phyloP scores from a whole-genome alignment of 2,888 invertebrate genomes.

The Timandra comae region DNA sequence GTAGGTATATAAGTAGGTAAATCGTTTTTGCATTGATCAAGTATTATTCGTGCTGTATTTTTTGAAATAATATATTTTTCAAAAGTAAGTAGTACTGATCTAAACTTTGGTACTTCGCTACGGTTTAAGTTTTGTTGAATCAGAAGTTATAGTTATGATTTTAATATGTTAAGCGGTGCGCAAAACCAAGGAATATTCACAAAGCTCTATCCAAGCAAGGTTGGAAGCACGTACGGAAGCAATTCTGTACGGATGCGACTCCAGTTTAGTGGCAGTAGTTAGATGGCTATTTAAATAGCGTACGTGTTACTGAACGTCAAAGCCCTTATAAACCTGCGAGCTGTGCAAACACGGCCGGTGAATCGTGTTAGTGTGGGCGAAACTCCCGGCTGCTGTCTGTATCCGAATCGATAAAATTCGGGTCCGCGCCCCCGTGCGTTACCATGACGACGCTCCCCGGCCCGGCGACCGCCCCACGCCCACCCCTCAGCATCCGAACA shows the following conservation, averaged over 20 bases:
- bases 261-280: slow-evolving; percentile 24
- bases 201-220: slow-evolving; percentile 20
- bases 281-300: slow-evolving; percentile 46
- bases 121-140: no score
- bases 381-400: slow-evolving; percentile 70
- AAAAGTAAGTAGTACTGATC: no score
- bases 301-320: slow-evolving; percentile 61
- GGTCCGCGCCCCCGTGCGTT: slow-evolving; percentile 71
- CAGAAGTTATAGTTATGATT: no score
- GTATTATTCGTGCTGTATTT: no score
- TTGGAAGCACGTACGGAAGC: slow-evolving; percentile 29
- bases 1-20: no score
- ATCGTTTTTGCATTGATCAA: no score
- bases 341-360: slow-evolving; percentile 70
- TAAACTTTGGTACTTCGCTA: no score
- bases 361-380: slow-evolving; percentile 70
- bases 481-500: slow-evolving; percentile 46
- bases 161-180: no score
- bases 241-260: slow-evolving; percentile 32
- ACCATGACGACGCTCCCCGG: slow-evolving; percentile 57
- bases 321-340: slow-evolving; percentile 67
- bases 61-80: no score
- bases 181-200: slow-evolving; percentile 2
- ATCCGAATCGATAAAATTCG: slow-evolving; percentile 75
- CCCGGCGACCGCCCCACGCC: slow-evolving; percentile 32